A percentile compares a stretch with the other conserved stretches of the same genome.
Evolutionary conservation across 2,113 vertebrate species (phyloP).

Genomic region (Anarrhichthys ocellatus): DNA sequence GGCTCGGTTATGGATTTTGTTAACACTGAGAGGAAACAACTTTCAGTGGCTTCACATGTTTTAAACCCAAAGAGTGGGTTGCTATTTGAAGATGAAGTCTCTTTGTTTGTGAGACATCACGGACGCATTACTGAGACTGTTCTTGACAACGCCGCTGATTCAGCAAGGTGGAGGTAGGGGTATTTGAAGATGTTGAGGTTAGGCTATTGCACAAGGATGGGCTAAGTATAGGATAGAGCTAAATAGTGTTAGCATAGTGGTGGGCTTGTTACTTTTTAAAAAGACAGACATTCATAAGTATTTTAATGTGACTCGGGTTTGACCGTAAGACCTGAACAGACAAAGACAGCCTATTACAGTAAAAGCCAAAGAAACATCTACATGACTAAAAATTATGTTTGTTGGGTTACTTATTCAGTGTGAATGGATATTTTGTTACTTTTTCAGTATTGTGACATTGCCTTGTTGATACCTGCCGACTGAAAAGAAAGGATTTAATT

Average conservation of each 20-base stretch:
- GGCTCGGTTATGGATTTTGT: constrained; percentile 58
- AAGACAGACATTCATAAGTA: constrained; percentile 21
- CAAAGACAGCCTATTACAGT: constrained; percentile 33
- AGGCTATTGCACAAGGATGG: constrained; percentile 35
- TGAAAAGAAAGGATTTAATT: not conserved
- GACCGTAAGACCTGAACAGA: not conserved
- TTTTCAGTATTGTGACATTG: not conserved
- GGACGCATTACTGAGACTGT: constrained; percentile 26
- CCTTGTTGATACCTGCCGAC: not conserved
- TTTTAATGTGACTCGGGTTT: constrained; percentile 13
- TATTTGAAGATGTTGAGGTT: constrained; percentile 47
- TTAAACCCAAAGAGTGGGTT: constrained; percentile 61
- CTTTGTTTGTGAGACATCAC: constrained; percentile 56
- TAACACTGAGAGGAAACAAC: constrained; percentile 65
- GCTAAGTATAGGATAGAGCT: constrained; percentile 42
- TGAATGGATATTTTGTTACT: not conserved
- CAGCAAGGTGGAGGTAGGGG: constrained; percentile 37
- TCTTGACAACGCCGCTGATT: constrained; percentile 57
- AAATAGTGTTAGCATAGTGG: constrained; percentile 30
- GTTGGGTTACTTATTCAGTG: not conserved
- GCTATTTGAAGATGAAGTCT: constrained; percentile 57
- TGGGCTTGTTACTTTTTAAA: constrained; percentile 40
- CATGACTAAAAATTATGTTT: constrained; percentile 22
- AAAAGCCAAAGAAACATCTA: constrained; percentile 1
- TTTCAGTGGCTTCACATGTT: constrained; percentile 49